These are phyloP conservation scores for Mystacides longicornis DNA, from an alignment of 2,888 invertebrate genomes.

Conservation along the genomic window DNA sequence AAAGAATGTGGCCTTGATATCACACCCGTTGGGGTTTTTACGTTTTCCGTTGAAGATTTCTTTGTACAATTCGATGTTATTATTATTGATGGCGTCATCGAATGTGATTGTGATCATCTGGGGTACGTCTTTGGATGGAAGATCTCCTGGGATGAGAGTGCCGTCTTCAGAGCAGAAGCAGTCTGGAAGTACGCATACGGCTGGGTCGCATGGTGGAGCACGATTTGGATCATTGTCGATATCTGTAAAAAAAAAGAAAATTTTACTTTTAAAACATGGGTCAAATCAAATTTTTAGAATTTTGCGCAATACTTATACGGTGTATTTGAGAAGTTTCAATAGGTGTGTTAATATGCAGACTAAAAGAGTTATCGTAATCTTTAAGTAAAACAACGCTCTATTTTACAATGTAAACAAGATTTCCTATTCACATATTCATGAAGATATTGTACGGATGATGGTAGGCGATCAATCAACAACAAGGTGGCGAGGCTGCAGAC, in stretches of 20 bases:
- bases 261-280: too few species aligned
- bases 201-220: conserved; percentile 81
- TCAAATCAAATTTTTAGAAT: too few species aligned
- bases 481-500: background rate
- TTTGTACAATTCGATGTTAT: conserved; percentile 89
- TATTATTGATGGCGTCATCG: conserved; percentile 91
- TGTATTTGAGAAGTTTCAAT: too few species aligned
- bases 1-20: conserved; percentile 88
- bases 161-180: conserved; percentile 94
- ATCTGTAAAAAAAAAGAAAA: conserved; percentile 45
- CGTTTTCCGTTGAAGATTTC: conserved; percentile 85
- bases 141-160: conserved; percentile 76
- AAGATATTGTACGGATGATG: background rate
- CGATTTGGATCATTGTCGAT: conserved; percentile 91
- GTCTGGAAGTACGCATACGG: conserved; percentile 81
- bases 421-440: background rate
- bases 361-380: too few species aligned
- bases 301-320: too few species aligned
- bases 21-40: conserved; percentile 89
- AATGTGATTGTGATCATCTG: conserved; percentile 94
- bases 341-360: too few species aligned
- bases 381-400: too few species aligned
- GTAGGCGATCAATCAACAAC: too few species aligned
- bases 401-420: too few species aligned
- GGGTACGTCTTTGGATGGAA: conserved; percentile 78